These are phyloP conservation scores for Macrobrachium rosenbergii DNA, from an alignment of 1,140 invertebrate genomes.

Conservation along the genomic window DNA sequence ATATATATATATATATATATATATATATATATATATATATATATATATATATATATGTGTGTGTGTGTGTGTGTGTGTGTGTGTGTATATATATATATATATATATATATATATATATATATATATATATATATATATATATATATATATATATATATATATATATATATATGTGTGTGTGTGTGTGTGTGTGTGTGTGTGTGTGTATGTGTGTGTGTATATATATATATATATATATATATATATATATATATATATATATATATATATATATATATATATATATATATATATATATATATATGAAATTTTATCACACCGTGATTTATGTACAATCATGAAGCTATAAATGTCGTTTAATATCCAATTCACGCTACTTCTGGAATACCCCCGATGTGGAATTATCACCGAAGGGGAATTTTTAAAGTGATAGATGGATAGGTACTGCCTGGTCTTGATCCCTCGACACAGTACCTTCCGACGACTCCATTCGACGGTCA, in stretches of 20 bases:
- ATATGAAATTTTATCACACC: no score
- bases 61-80: not conserved
- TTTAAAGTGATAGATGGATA: no score
- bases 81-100: conserved; percentile 10
- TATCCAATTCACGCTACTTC: no score
- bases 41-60: conserved; percentile 8
- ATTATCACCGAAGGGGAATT: no score
- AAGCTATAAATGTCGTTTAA: no score
- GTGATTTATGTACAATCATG: no score
- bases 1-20: not conserved
- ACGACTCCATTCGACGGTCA: no score
- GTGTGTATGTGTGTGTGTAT: not conserved
- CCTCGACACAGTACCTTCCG: no score
- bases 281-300: conserved; percentile 12
- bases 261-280: conserved; percentile 27
- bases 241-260: conserved; percentile 23
- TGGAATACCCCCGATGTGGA: no score
- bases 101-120: conserved; percentile 19
- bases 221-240: no score
- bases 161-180: not conserved
- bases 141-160: not conserved
- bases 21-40: conserved; percentile 19
- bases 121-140: conserved; percentile 9
- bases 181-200: not conserved
- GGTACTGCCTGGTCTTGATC: no score